Base-by-base conservation (phyloP, 1,140 invertebrate species). In the Psilanteris sp. region DNA sequence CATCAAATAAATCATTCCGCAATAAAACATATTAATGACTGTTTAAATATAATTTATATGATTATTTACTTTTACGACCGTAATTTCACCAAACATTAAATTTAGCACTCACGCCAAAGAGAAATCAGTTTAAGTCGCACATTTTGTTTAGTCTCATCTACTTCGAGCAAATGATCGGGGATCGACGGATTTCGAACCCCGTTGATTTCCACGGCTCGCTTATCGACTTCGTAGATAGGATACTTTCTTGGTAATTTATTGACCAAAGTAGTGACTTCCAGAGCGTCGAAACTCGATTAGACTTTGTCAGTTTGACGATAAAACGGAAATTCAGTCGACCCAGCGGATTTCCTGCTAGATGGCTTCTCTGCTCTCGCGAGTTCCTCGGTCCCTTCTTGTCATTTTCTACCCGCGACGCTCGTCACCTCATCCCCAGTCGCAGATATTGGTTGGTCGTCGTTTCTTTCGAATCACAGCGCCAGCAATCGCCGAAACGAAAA, bases 281-380 rank as follows among this genome's bases (percentile, higher is more conserved):
- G 70, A 67, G 68, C 67, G 78, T 76, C 75, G 66, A 77, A 81
- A 79, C 78, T 79, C 80, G 78, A 79, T 81, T 79, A 79, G 80
- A 81, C 77, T 81, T 79, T 78, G 77, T 78, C 77, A 73, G 77
- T 79, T 81, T 72, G 78, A 78, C 75, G 77, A 78, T 77, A 81
- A 78, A 81, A 78, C 77, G 79, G 79, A 81, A 77, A 79, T 80
- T 78, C 77, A 77, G 77, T 75, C 71, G 67, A 81, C 72, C 75
- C 72, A 81, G 77, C 74, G 75, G 77, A 77, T 77, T 81, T 80
- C 75, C 75, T 74, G 41, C 62, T 57, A 77, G 78, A 79, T 73
- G 68, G 57, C 61, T 66, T 70, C 54, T 67, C 61, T 26, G 20
- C 43, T 64, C 37, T 48, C 76, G 46, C 68, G 62, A 44, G 59